Conservation (phyloP, 2,888 invertebrate genomes). For the Prenolepis imparis region DNA sequence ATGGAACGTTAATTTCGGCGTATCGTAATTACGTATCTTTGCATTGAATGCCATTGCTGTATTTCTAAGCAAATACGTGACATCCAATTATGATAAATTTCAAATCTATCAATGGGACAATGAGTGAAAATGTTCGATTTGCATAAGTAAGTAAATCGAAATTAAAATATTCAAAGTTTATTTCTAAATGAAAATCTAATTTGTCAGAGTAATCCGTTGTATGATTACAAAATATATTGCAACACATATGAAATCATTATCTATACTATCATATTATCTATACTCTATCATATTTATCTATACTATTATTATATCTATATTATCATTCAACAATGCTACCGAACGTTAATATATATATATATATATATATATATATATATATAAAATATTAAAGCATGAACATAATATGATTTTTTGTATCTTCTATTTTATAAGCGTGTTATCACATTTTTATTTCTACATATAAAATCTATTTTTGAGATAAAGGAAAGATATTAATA, state of each 20-base stretch:
- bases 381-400: background rate
- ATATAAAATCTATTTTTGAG: background rate
- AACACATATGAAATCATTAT: background rate
- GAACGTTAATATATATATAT: background rate
- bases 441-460: background rate
- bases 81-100: slow-evolving; percentile 37
- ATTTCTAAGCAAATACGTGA: slow-evolving; percentile 30
- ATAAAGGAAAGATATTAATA: background rate
- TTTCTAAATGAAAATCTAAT: background rate
- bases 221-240: background rate
- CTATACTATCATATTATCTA: no score
- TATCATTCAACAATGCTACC: background rate
- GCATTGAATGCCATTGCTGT: slow-evolving; percentile 37
- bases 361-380: no score
- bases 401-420: background rate
- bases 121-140: background rate
- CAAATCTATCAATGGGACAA: background rate
- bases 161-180: background rate
- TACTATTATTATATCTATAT: no score
- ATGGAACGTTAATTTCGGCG: slow-evolving; percentile 71
- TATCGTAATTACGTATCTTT: slow-evolving; percentile 43
- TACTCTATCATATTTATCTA: no score
- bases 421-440: background rate
- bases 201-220: background rate
- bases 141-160: background rate